Percentiles rank a stretch among this genome's conserved stretches.
phyloP scores from a whole-genome alignment of 2,113 vertebrate species.

The Corythaixoides concolor region DNA sequence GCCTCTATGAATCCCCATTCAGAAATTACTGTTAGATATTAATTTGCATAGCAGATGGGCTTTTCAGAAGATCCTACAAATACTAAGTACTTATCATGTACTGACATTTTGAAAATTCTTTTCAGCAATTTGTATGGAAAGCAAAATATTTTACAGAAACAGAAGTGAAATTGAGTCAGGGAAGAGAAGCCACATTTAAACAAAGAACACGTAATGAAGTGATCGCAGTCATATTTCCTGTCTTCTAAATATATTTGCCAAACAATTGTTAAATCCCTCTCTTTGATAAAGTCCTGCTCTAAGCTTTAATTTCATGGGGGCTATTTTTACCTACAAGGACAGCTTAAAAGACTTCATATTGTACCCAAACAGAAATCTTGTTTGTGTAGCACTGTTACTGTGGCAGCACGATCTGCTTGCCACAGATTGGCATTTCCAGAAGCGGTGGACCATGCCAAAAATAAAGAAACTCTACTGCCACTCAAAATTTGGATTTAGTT shows the following conservation, averaged over 20 bases:
- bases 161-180: slow-evolving; percentile 11
- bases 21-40: slow-evolving; percentile 55
- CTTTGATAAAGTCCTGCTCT: neutral
- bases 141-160: slow-evolving; percentile 55
- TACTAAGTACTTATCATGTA: neutral
- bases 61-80: slow-evolving; percentile 17
- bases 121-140: slow-evolving; percentile 23
- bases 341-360: neutral
- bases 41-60: slow-evolving; percentile 56
- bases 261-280: neutral
- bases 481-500: neutral
- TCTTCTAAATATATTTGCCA: neutral
- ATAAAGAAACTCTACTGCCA: neutral
- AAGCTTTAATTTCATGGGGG: neutral
- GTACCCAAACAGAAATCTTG: neutral
- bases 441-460: neutral
- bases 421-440: neutral
- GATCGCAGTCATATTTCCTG: neutral
- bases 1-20: slow-evolving; percentile 4
- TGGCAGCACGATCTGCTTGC: neutral
- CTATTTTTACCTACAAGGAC: neutral
- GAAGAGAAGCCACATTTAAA: neutral
- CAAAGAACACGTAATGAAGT: neutral
- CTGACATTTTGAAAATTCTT: slow-evolving; percentile 36
- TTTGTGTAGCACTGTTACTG: neutral